These are phyloP conservation scores for Phengaris arion DNA, from an alignment of 2,888 invertebrate species.

Conservation along the genomic window DNA sequence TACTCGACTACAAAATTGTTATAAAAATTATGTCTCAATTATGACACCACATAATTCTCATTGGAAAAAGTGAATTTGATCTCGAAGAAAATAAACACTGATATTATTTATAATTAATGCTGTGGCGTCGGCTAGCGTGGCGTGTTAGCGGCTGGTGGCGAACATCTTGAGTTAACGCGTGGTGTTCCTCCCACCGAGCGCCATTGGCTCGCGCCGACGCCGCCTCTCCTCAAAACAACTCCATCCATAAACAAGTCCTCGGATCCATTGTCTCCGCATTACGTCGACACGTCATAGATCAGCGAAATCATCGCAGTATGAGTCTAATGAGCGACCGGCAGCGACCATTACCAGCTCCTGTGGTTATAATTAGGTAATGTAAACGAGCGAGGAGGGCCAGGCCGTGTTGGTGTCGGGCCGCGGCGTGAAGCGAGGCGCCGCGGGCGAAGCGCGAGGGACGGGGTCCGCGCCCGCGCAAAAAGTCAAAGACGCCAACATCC, in stretches of 20 bases:
- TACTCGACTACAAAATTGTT: not conserved
- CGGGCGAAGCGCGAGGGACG: conserved; percentile 59
- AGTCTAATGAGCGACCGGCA: not conserved
- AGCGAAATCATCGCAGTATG: conserved; percentile 54
- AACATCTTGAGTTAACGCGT: conserved; percentile 62
- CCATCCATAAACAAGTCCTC: conserved; percentile 77
- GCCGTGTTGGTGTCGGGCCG: not conserved
- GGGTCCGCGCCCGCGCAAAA: conserved; percentile 74
- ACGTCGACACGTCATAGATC: conserved; percentile 69
- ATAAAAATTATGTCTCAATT: conserved; percentile 48
- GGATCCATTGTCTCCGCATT: conserved; percentile 73
- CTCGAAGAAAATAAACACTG: conserved; percentile 39
- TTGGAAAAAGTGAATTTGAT: conserved; percentile 45
- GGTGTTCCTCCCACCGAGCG: conserved; percentile 71
- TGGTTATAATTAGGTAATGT: conserved; percentile 21
- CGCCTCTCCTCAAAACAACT: conserved; percentile 76
- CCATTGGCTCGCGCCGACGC: conserved; percentile 63
- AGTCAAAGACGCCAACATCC: conserved; percentile 75
- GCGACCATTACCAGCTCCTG: not conserved
- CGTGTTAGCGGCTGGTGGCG: conserved; percentile 57
- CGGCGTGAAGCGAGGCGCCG: conserved; percentile 55
- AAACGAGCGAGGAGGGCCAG: not conserved
- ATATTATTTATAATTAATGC: conserved; percentile 45
- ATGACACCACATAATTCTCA: conserved; percentile 41
- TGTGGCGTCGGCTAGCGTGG: conserved; percentile 45